phyloP scores from a whole-genome alignment of 2,888 invertebrate species.

The Plagodis pulveraria region DNA sequence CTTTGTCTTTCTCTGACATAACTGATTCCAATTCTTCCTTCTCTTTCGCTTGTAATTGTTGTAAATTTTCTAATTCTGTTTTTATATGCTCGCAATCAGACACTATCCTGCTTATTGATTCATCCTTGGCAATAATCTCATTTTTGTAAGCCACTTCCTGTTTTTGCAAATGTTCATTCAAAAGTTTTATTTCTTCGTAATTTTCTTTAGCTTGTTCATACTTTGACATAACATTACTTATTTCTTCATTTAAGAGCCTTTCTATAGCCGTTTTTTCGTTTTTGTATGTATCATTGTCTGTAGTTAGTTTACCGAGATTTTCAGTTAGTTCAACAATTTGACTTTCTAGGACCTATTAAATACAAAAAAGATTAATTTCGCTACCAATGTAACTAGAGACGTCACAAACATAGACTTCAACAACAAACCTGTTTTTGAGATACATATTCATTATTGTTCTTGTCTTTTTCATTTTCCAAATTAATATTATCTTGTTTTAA shows the following conservation, averaged over 20 bases:
- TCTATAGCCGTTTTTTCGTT: conserved; percentile 47
- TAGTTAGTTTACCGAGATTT: conserved; percentile 39
- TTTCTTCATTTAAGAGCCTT: conserved; percentile 50
- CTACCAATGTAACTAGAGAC: conserved; percentile 30
- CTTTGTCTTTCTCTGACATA: conserved; percentile 57
- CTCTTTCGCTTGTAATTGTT: conserved; percentile 53
- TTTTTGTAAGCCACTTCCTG: conserved; percentile 43
- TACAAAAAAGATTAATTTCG: conserved; percentile 32
- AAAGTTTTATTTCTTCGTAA: conserved; percentile 53
- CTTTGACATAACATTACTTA: conserved; percentile 49
- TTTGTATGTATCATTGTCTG: conserved; percentile 44
- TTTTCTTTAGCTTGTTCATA: conserved; percentile 45
- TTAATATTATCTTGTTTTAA: conserved; percentile 45
- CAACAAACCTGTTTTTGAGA: conserved; percentile 70
- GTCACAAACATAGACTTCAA: conserved; percentile 37
- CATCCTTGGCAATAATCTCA: conserved; percentile 51
- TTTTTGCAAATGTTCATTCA: conserved; percentile 52
- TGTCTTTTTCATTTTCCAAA: conserved; percentile 49
- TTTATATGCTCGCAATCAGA: conserved; percentile 50
- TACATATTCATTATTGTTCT: conserved; percentile 43
- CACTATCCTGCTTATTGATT: conserved; percentile 45
- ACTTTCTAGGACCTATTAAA: conserved; percentile 63
- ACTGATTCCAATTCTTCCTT: conserved; percentile 54
- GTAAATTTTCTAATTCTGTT: conserved; percentile 52
- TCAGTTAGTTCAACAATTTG: conserved; percentile 52